Evolutionary conservation across 2,797 vertebrate genomes (phyloP).

Genomic region (Anguilla anguilla): DNA sequence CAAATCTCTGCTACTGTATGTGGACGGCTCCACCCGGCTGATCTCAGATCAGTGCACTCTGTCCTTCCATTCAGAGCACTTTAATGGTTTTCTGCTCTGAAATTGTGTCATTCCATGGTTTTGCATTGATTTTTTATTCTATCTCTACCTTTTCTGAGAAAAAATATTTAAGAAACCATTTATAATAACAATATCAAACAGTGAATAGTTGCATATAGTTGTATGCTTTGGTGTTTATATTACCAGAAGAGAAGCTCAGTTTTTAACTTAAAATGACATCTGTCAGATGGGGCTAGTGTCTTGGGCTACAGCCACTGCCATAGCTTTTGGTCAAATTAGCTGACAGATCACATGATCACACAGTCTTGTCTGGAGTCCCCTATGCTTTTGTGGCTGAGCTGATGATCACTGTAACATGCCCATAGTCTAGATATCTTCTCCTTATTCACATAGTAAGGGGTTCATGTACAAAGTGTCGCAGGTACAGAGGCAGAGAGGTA

Average conservation of each 20-base stretch:
- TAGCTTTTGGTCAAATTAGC: conserved; percentile 57
- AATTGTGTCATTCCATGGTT: neutral
- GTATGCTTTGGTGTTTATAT: neutral
- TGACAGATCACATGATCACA: conserved; percentile 62
- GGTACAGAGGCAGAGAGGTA: conserved; percentile 52
- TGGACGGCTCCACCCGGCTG: neutral
- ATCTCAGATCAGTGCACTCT: conserved; percentile 11
- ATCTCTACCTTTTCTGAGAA: neutral
- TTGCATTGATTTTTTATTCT: conserved; percentile 1
- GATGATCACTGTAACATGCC: conserved; percentile 42
- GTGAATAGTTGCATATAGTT: neutral
- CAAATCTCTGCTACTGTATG: neutral
- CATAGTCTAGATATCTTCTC: neutral
- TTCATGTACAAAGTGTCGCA: conserved; percentile 74
- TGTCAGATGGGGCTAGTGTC: conserved; percentile 79
- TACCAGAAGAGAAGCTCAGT: neutral
- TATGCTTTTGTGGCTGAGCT: conserved; percentile 66
- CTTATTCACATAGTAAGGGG: conserved; percentile 46
- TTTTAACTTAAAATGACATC: neutral
- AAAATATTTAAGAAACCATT: neutral
- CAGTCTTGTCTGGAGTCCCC: conserved; percentile 72
- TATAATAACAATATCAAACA: neutral
- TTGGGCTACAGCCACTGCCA: conserved; percentile 71
- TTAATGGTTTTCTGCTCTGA: neutral
- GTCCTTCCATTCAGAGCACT: neutral